Conservation (phyloP, 1,140 invertebrate genomes). For the Carposina sasakii region DNA sequence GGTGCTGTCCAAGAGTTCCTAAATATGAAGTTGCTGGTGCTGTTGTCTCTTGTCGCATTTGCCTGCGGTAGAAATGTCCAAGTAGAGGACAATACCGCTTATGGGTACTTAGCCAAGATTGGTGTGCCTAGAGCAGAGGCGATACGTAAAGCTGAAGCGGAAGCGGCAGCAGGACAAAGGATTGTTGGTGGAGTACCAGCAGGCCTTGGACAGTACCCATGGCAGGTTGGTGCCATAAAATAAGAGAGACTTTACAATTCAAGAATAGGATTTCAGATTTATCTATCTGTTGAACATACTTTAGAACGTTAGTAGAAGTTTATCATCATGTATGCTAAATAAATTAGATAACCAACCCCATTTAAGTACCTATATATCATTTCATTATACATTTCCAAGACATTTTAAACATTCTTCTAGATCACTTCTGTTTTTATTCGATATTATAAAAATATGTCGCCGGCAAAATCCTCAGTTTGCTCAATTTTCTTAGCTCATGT, state of each 20-base stretch:
- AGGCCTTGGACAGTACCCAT: slow-evolving; percentile 28
- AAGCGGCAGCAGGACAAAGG: slow-evolving; percentile 9
- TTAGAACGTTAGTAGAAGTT: neutral
- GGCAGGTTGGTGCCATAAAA: slow-evolving; percentile 34
- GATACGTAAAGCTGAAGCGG: slow-evolving; percentile 24
- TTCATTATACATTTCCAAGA: too few species aligned
- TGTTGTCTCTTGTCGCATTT: slow-evolving; percentile 20
- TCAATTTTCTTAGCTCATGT: too few species aligned
- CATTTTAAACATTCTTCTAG: too few species aligned
- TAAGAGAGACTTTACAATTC: too few species aligned
- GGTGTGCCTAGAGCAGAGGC: slow-evolving; percentile 19
- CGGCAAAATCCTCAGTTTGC: too few species aligned
- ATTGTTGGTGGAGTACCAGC: slow-evolving; percentile 33
- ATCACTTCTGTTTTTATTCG: too few species aligned
- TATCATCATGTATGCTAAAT: neutral
- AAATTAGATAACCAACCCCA: too few species aligned
- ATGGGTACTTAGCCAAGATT: slow-evolving; percentile 22
- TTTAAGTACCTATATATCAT: too few species aligned
- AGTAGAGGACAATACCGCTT: slow-evolving; percentile 24
- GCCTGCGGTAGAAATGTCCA: slow-evolving; percentile 24
- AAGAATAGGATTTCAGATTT: neutral
- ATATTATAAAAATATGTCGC: too few species aligned
- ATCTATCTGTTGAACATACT: neutral
- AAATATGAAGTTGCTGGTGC: slow-evolving; percentile 26
- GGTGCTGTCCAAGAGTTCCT: too few species aligned